Base-by-base conservation (phyloP, 2,888 invertebrate genomes). In the Trachelus stipa region DNA sequence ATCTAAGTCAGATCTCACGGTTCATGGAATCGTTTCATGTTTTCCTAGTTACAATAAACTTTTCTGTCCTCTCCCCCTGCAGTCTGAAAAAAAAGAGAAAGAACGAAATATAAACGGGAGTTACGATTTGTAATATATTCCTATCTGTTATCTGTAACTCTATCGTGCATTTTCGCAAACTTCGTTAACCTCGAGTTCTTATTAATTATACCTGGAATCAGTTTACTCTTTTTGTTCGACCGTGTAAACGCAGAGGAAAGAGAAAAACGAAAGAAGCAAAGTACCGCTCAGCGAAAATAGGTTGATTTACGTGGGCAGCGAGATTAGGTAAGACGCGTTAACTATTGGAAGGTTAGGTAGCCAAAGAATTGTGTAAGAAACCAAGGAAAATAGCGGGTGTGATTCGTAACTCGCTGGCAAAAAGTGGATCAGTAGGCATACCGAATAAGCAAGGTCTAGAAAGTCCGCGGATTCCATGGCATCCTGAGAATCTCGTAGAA, bases 391-490 rank as follows among this genome's bases (percentile, higher is more conserved):
- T 56, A 56, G 40, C 40, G 40, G 6, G 23, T 56, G 23, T 9
- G 56, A 56, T 56, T 56, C 56, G 56, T 56, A 56, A 56, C 23
- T 56, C 56, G 9, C 56, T 71, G 31, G 71, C 71, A 71, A 71
- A 71, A 71, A 71, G 71, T 71, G 71, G 71, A 71, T 31, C 71
- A 71, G 71, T 71, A 71, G 12, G 71, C 71, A 33, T 12, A 9
- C 71, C 33, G 31, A 33, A 71, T 71, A 34, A 31, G 23, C 71
- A 71, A 71, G 71, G 71, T 71, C 71, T 71, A 71, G 71, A 71
- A 71, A 71, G 71, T 34, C 71, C 71, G 15, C 33, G 71, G 71
- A 71, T 71, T 71, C 71, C 71, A 23, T 30, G 71, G 31, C 3
- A 71, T 71, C 71, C 71, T 71, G 71, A 71, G 71, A 71, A 71